Percentiles rank a stretch among this genome's conserved stretches.
Evolutionary conservation across 2,888 invertebrate genomes (phyloP).

Genomic region (Lacanobia oleracea): DNA sequence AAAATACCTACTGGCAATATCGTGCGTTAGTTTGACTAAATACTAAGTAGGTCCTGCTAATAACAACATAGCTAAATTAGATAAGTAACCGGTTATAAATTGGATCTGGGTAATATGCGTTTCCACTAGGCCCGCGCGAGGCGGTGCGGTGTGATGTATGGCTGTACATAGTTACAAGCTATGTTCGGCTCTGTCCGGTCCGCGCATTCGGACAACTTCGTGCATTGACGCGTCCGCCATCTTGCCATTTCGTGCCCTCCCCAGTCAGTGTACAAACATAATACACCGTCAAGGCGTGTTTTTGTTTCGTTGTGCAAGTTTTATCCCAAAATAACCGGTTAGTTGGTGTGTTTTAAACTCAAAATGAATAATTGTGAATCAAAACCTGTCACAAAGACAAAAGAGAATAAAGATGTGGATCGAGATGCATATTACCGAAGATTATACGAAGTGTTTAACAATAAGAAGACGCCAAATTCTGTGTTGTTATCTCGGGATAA

Average conservation of each 20-base stretch:
- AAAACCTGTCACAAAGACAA: conserved; percentile 9
- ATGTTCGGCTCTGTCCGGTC: conserved; percentile 70
- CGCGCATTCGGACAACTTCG: conserved; percentile 67
- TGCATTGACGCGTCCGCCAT: conserved; percentile 63
- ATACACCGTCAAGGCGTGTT: conserved; percentile 29
- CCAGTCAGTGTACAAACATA: conserved; percentile 66
- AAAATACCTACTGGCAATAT: not conserved
- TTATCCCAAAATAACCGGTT: conserved; percentile 48
- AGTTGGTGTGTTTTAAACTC: conserved; percentile 2
- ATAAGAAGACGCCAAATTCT: conserved; percentile 70
- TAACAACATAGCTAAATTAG: conserved; percentile 10
- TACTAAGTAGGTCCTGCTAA: conserved; percentile 13
- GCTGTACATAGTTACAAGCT: conserved; percentile 43
- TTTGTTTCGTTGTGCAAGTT: conserved; percentile 26
- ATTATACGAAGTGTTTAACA: conserved; percentile 69
- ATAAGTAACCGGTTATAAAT: conserved; percentile 51
- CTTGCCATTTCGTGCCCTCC: conserved; percentile 60
- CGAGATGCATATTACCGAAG: conserved; percentile 72
- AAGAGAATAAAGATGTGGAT: conserved; percentile 63
- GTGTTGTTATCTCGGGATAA: conserved; percentile 71
- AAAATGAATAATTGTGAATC: conserved; percentile 37
- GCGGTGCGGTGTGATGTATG: conserved; percentile 1
- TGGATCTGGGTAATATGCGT: conserved; percentile 44
- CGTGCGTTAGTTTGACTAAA: not conserved
- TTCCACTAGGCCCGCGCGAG: conserved; percentile 27